A percentile compares a stretch with the other conserved stretches of the same genome.
These are phyloP conservation scores for Hylaeus volcanicus DNA, from an alignment of 1,140 invertebrate species.

Conservation along the genomic window DNA sequence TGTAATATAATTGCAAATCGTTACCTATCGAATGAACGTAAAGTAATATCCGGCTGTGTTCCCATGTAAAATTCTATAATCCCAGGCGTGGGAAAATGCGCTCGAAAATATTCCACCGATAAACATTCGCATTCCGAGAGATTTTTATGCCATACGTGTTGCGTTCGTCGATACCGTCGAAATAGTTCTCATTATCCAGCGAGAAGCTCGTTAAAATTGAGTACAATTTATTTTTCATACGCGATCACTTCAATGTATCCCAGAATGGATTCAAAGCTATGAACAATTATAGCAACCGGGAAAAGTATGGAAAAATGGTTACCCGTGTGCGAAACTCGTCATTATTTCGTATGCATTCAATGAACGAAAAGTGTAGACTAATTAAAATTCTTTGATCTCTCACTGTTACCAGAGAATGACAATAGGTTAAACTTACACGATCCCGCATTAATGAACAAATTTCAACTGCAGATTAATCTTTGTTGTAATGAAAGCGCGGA, in stretches of 20 bases:
- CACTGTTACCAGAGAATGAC: background rate
- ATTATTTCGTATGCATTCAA: background rate
- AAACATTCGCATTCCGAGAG: conserved; percentile 6
- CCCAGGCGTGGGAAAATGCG: background rate
- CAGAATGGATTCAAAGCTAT: background rate
- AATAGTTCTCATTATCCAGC: conserved; percentile 15
- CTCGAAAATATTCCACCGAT: background rate
- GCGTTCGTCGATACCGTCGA: background rate
- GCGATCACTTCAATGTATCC: conserved; percentile 13
- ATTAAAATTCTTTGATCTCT: conserved; percentile 40
- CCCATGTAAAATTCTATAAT: conserved; percentile 11
- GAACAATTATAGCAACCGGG: background rate
- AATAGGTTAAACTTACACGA: conserved; percentile 47
- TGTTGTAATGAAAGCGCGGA: conserved; percentile 34
- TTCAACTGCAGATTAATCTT: conserved; percentile 49
- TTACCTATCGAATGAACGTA: conserved; percentile 28
- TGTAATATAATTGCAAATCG: conserved; percentile 2
- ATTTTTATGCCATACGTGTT: background rate
- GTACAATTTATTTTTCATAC: conserved; percentile 11
- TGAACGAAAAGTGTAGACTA: background rate
- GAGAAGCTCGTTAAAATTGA: conserved; percentile 16
- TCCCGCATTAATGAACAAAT: conserved; percentile 50
- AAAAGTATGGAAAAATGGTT: background rate
- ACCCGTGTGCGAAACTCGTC: background rate
- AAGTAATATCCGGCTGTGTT: conserved; percentile 9